Conservation (phyloP, 1,140 invertebrate species). For the Neotoxoptera formosana region DNA sequence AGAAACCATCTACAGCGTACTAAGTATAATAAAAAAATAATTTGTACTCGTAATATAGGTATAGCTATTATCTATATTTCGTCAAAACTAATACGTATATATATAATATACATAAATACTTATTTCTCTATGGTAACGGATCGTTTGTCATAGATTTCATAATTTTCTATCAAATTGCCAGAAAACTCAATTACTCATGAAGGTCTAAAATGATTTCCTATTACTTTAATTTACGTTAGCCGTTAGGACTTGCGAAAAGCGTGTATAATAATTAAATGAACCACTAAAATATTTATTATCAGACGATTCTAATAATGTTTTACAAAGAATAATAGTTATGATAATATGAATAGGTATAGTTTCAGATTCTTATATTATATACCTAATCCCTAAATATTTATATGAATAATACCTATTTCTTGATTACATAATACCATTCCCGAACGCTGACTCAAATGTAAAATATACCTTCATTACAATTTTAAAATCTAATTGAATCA, state of each 20-base stretch:
- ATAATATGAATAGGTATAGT: no score
- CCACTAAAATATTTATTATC: not conserved
- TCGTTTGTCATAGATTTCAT: constrained; percentile 44
- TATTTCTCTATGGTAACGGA: constrained; percentile 37
- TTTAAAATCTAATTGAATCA: not conserved
- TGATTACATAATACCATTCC: not conserved
- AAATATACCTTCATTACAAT: no score
- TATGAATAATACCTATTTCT: not conserved
- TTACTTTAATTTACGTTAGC: not conserved
- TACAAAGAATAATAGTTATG: not conserved
- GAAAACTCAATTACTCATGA: constrained; percentile 20
- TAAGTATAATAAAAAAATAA: constrained; percentile 11
- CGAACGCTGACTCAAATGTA: no score
- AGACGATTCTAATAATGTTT: not conserved
- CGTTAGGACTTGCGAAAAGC: constrained; percentile 21
- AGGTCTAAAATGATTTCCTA: constrained; percentile 6
- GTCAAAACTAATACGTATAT: constrained; percentile 21
- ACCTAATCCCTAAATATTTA: no score
- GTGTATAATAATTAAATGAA: constrained; percentile 7
- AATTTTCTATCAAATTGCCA: constrained; percentile 42
- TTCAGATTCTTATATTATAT: no score
- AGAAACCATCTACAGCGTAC: not conserved
- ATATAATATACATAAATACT: not conserved
- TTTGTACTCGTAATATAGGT: constrained; percentile 36
- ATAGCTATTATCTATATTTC: constrained; percentile 40